These are phyloP conservation scores for Misgurnus anguillicaudatus DNA, from an alignment of 2,113 vertebrate species.

Conservation along the genomic window DNA sequence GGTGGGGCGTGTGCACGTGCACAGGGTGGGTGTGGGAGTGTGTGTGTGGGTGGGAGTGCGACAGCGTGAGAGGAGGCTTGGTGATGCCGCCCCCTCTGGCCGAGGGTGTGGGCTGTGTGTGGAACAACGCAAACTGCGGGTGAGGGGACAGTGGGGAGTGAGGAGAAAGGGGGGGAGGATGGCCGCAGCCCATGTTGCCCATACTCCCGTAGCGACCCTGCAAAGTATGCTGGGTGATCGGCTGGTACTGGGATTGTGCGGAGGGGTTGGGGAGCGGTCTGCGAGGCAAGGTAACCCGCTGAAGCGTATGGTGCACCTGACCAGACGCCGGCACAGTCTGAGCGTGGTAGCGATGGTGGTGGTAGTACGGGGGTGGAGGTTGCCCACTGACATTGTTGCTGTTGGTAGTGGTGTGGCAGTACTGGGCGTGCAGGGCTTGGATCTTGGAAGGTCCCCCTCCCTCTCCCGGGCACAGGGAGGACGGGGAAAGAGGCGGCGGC, in stretches of 20 bases:
- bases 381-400: slow-evolving; percentile 64
- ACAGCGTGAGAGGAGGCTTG: slow-evolving; percentile 74
- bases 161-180: slow-evolving; percentile 68
- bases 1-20: slow-evolving; percentile 57
- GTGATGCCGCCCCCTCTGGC: slow-evolving; percentile 56
- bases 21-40: slow-evolving; percentile 74
- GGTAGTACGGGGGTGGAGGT: slow-evolving; percentile 77
- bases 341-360: slow-evolving; percentile 77
- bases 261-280: slow-evolving; percentile 68
- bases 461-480: slow-evolving; percentile 69
- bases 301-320: slow-evolving; percentile 76
- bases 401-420: slow-evolving; percentile 78
- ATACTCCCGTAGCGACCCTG: slow-evolving; percentile 63
- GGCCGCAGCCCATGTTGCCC: slow-evolving; percentile 55
- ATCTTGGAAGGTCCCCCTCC: slow-evolving; percentile 82
- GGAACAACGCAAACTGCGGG: slow-evolving; percentile 73
- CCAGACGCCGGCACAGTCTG: slow-evolving; percentile 70
- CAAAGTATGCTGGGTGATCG: slow-evolving; percentile 61
- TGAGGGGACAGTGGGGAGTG: slow-evolving; percentile 74
- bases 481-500: slow-evolving; percentile 70
- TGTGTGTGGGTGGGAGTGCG: slow-evolving; percentile 75
- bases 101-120: slow-evolving; percentile 64
- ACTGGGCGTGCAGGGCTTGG: slow-evolving; percentile 87
- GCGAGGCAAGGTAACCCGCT: slow-evolving; percentile 74
- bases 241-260: slow-evolving; percentile 60